phyloP scores from a whole-genome alignment of 2,888 invertebrate genomes.

The Eulithis prunata region DNA sequence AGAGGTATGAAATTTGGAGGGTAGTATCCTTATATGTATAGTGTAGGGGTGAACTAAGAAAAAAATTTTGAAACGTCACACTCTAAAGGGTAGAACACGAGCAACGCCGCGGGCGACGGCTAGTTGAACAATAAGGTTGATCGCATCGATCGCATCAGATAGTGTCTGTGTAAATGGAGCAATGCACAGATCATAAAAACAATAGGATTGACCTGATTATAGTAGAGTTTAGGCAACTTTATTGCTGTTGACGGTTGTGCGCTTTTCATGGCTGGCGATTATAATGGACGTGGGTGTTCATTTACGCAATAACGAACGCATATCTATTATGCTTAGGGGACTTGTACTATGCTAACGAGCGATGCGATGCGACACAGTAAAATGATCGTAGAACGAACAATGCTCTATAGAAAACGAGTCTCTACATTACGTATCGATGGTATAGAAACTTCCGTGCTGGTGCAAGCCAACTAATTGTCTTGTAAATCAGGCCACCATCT shows the following conservation, averaged over 20 bases:
- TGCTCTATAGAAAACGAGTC: neutral
- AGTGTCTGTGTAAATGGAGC: constrained; percentile 37
- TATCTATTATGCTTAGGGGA: constrained; percentile 36
- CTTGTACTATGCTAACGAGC: constrained; percentile 50
- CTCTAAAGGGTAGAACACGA: too few species aligned
- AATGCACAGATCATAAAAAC: constrained; percentile 47
- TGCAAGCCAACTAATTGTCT: neutral
- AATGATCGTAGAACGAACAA: constrained; percentile 3
- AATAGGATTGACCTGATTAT: constrained; percentile 66
- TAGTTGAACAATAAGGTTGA: constrained; percentile 4
- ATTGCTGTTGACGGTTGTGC: constrained; percentile 52
- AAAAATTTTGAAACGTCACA: too few species aligned
- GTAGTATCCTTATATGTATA: too few species aligned
- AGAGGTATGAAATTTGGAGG: too few species aligned
- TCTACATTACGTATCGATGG: neutral
- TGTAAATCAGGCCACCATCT: neutral
- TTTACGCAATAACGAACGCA: constrained; percentile 53
- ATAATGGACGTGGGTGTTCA: constrained; percentile 62
- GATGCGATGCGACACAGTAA: constrained; percentile 30
- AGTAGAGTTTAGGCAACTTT: constrained; percentile 53
- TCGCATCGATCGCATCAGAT: constrained; percentile 29
- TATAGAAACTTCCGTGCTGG: neutral
- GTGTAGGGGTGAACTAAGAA: too few species aligned
- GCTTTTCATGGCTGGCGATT: constrained; percentile 65
- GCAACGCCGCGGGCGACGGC: too few species aligned